Evolutionary conservation across 2,888 invertebrate species (phyloP).

Genomic region (Erebia epiphron): DNA sequence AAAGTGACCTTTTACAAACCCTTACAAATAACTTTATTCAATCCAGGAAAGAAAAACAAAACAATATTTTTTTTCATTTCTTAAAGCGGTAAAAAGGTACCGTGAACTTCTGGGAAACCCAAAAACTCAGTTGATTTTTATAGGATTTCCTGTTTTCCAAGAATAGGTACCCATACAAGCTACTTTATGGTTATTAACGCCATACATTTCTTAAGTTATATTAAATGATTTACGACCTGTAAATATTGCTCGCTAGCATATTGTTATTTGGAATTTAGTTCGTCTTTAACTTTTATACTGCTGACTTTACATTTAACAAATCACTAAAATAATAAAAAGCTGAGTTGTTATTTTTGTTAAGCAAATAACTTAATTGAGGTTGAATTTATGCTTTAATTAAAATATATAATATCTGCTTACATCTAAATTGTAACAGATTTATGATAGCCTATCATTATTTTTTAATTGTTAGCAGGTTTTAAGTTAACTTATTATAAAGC

Average conservation of each 20-base stretch:
- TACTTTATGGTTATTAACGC: conserved; percentile 35
- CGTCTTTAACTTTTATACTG: conserved; percentile 3
- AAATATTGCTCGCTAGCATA: conserved; percentile 22
- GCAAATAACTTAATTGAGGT: neutral
- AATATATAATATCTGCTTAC: neutral
- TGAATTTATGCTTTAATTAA: neutral
- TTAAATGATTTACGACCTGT: conserved; percentile 29
- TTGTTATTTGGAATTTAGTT: neutral
- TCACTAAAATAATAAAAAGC: too few relatives aligned
- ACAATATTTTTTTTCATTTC: neutral
- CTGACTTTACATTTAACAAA: neutral
- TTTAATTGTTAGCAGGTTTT: neutral
- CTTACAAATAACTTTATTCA: neutral
- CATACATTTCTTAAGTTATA: conserved; percentile 33
- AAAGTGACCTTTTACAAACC: neutral
- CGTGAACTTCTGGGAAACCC: conserved; percentile 8
- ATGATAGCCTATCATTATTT: neutral
- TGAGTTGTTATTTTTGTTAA: neutral
- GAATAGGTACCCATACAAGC: conserved; percentile 24
- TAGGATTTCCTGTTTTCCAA: conserved; percentile 32
- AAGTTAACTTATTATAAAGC: neutral
- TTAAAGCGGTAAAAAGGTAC: conserved; percentile 1
- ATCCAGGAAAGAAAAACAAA: neutral
- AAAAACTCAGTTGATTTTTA: conserved; percentile 21
- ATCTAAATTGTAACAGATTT: neutral